These are phyloP conservation scores for Sphyrna mokarran DNA, from an alignment of 2,113 vertebrate species.

Conservation along the genomic window DNA sequence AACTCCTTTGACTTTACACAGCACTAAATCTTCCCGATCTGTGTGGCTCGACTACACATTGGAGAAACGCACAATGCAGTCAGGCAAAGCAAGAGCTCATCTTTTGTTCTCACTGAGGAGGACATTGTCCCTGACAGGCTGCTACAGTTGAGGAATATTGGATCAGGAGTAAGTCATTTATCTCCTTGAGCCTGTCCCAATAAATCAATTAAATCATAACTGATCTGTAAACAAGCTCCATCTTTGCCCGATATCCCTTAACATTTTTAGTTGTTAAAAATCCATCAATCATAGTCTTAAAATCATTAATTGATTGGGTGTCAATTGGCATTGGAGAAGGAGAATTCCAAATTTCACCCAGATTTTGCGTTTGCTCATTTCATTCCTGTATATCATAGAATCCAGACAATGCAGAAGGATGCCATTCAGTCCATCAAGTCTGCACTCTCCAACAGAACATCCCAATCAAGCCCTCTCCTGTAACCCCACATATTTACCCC, in stretches of 20 bases:
- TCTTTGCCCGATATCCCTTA: not conserved
- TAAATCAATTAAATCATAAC: not conserved
- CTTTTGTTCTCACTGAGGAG: not conserved
- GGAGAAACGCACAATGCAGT: not conserved
- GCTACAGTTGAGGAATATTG: not conserved
- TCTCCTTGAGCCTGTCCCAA: not conserved
- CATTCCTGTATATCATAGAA: no score
- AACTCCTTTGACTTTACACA: not conserved
- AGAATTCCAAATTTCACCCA: not conserved
- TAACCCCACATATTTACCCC: no score
- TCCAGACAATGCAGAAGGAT: no score
- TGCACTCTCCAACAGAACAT: no score
- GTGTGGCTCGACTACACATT: not conserved
- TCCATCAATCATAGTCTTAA: not conserved
- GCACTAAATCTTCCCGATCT: not conserved
- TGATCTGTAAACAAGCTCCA: no score
- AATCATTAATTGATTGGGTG: not conserved
- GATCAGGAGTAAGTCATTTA: not conserved
- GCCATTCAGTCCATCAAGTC: no score
- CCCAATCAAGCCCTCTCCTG: no score
- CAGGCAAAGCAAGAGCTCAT: not conserved
- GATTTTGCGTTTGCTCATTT: not conserved
- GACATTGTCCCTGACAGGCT: not conserved
- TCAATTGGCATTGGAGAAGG: not conserved
- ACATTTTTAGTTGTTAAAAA: not conserved